A percentile compares a stretch with the other conserved stretches of the same genome.
phyloP scores from a whole-genome alignment of 2,113 vertebrate genomes.

The Mormoops blainvillei region DNA sequence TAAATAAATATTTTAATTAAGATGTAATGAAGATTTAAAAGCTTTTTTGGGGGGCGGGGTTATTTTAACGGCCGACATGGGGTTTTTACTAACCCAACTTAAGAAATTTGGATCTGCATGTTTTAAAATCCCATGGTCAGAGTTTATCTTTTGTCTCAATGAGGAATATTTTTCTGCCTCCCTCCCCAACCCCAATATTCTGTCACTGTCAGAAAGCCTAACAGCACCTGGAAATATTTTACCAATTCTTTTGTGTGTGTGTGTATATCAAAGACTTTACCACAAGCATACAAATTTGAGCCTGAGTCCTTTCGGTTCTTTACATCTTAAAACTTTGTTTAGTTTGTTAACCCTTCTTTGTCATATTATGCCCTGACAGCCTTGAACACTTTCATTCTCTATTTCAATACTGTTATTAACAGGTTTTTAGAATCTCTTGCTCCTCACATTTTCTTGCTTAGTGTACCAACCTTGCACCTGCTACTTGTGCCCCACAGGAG shows the following conservation, averaged over 20 bases:
- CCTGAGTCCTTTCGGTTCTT: background rate
- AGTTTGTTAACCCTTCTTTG: background rate
- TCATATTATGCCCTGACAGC: background rate
- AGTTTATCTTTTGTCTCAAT: background rate
- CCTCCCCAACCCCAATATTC: background rate
- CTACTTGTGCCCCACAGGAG: background rate
- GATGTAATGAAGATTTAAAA: background rate
- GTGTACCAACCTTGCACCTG: background rate
- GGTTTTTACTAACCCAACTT: background rate
- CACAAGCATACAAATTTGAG: background rate
- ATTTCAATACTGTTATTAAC: background rate
- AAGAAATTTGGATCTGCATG: background rate
- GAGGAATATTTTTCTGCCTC: background rate
- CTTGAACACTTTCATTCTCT: background rate
- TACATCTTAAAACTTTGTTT: background rate
- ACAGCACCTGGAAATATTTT: background rate
- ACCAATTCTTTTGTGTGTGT: background rate
- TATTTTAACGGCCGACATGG: background rate
- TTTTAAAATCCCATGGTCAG: slow-evolving; percentile 21
- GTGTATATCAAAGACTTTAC: background rate
- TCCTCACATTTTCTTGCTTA: background rate
- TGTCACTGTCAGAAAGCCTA: background rate
- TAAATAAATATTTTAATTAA: background rate
- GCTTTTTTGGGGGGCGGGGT: background rate
- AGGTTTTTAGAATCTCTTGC: background rate